A percentile compares a stretch with the other conserved stretches of the same genome.
phyloP scores from a whole-genome alignment of 2,888 invertebrate genomes.

The Dioctria linearis region DNA sequence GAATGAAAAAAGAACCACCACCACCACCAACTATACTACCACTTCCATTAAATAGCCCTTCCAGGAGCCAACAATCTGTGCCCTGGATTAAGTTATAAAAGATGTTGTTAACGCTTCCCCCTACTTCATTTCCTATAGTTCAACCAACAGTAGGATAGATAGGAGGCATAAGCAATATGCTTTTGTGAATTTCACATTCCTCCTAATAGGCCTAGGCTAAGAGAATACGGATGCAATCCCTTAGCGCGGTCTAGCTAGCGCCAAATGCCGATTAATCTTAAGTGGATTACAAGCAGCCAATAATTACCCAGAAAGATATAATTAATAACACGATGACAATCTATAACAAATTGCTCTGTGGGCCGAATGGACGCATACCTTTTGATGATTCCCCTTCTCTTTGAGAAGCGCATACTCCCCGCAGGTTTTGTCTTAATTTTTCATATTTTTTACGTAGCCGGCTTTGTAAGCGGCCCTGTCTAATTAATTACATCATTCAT shows the following conservation, averaged over 20 bases:
- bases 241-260: background rate
- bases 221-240: background rate
- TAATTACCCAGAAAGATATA: conserved; percentile 54
- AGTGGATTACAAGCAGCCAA: conserved; percentile 27
- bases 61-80: background rate
- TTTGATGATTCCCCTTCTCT: conserved; percentile 41
- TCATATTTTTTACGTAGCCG: conserved; percentile 51
- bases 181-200: no score
- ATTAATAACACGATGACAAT: conserved; percentile 60
- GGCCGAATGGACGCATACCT: conserved; percentile 5
- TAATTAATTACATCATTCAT: conserved; percentile 59
- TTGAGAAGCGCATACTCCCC: conserved; percentile 51
- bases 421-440: conserved; percentile 58
- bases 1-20: conserved; percentile 4
- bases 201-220: background rate
- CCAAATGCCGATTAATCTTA: conserved; percentile 21
- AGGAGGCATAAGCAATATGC: no score
- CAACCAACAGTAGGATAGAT: no score
- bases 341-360: conserved; percentile 58
- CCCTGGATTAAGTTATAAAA: conserved; percentile 28
- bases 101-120: conserved; percentile 7
- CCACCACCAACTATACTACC: background rate
- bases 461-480: conserved; percentile 51
- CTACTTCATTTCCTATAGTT: background rate
- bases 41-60: no score